Evolutionary conservation across 2,113 vertebrate genomes (phyloP).

Genomic region (Pheucticus melanocephalus): DNA sequence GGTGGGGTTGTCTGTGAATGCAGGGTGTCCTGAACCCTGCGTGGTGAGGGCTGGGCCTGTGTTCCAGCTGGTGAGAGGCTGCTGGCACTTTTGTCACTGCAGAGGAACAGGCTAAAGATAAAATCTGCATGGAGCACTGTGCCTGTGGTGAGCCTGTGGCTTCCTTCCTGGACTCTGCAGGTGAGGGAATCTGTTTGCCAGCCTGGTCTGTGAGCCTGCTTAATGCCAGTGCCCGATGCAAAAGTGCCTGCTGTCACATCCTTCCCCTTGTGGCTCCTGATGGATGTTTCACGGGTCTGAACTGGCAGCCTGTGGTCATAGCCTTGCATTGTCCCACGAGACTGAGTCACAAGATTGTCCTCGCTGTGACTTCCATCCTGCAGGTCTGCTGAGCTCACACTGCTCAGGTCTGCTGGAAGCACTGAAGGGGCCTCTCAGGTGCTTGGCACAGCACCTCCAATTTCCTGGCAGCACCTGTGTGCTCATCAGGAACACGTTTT

Average conservation of each 20-base stretch:
- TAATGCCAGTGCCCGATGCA: neutral
- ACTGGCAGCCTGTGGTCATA: neutral
- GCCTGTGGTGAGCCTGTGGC: neutral
- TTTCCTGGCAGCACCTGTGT: neutral
- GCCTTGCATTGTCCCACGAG: neutral
- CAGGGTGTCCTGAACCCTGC: neutral
- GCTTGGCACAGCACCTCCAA: neutral
- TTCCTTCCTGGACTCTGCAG: constrained; percentile 21
- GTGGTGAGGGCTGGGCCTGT: neutral
- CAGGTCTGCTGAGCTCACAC: neutral
- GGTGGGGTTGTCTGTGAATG: neutral
- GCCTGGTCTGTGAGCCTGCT: neutral
- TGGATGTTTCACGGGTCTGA: neutral
- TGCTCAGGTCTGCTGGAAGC: neutral
- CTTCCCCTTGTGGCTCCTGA: neutral
- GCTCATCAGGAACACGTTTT: neutral
- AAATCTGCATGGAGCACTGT: neutral
- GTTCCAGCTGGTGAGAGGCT: neutral
- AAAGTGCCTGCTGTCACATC: neutral
- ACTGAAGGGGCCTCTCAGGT: neutral
- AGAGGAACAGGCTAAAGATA: neutral
- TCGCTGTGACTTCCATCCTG: neutral
- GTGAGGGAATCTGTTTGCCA: neutral
- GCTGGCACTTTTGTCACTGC: neutral
- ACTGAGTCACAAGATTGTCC: neutral